Base-by-base conservation (phyloP, 1,140 invertebrate genomes). In the Planococcus citri region DNA sequence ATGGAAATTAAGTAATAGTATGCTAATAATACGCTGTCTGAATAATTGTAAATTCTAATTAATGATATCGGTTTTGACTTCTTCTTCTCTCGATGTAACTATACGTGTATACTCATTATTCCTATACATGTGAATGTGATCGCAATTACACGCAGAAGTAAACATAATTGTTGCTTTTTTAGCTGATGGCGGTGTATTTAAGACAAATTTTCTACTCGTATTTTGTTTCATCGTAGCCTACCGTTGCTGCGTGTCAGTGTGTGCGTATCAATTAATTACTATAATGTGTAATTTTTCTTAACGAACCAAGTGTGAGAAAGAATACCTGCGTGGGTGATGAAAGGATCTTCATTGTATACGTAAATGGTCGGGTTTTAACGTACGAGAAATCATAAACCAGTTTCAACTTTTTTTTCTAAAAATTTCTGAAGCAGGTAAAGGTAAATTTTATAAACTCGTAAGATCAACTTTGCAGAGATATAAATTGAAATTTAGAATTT, bases 11-110 rank as follows among this genome's bases (percentile, higher is more conserved):
- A 51, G 41, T 51, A 51, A 51, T 51, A 51, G 41, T 51, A 51
- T 51, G 41, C 41, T 9, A 51, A 51, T 51, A 51, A 51, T 20
- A 51, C 41, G 41, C n/a, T 51, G 41, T 51, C 41, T 51, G 41
- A 51, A 51, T 51, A 51, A 51, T 51, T 51, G 41, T 51, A 51
- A 51, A 51, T 51, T 51, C 41, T 51, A 51, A 51, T 51, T 51
- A 51, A 51, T 51, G 41, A 51, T 51, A 51, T 51, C 41, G 41
- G 41, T 51, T 51, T 51, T 51, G n/a, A 51, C 12, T 2, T 17
- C 41, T 51, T 51, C 41, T 51, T 37, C 14, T 37, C 14, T 14
- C n/a, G 2, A 51, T 20, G 41, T 51, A n/a, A 37, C 33, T 6
- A 17, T 51, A 20, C 41, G 17, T 17, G n/a, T 51, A 51, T 51